These are phyloP conservation scores for Drosophila navojoa DNA, from an alignment of 1,140 invertebrate genomes.

Conservation along the genomic window DNA sequence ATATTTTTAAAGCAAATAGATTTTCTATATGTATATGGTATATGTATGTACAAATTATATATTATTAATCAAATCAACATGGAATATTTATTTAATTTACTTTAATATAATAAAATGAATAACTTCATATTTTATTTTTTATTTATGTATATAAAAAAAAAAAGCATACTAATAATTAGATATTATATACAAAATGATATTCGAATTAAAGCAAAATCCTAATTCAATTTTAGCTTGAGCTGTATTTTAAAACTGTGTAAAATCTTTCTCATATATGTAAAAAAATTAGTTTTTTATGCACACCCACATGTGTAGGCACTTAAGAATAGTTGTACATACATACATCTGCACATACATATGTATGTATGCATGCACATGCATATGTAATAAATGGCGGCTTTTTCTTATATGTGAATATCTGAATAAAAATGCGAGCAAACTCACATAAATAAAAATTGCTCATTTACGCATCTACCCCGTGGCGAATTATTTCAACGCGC, in stretches of 20 bases:
- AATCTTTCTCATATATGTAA: neutral
- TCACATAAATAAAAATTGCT: slow-evolving; percentile 72
- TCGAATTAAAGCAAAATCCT: no score
- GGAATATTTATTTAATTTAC: no score
- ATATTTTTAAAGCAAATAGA: no score
- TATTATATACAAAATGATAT: no score
- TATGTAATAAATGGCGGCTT: slow-evolving; percentile 31
- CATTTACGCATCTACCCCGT: slow-evolving; percentile 76
- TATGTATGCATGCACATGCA: neutral
- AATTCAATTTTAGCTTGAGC: no score
- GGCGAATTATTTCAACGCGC: slow-evolving; percentile 74
- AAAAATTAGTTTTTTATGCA: neutral
- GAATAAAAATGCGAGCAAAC: slow-evolving; percentile 39
- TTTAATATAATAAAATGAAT: neutral
- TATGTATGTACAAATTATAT: no score
- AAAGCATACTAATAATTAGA: no score
- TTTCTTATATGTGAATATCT: slow-evolving; percentile 15
- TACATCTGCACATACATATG: neutral
- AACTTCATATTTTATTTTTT: neutral
- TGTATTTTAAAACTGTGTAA: no score
- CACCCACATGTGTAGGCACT: slow-evolving; percentile 12
- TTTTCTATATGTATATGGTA: no score
- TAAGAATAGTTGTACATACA: neutral
- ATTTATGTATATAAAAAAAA: neutral
- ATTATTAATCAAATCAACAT: no score